Evolutionary conservation across 2,797 vertebrate genomes (phyloP).

Genomic region (Sebastes goodei): DNA sequence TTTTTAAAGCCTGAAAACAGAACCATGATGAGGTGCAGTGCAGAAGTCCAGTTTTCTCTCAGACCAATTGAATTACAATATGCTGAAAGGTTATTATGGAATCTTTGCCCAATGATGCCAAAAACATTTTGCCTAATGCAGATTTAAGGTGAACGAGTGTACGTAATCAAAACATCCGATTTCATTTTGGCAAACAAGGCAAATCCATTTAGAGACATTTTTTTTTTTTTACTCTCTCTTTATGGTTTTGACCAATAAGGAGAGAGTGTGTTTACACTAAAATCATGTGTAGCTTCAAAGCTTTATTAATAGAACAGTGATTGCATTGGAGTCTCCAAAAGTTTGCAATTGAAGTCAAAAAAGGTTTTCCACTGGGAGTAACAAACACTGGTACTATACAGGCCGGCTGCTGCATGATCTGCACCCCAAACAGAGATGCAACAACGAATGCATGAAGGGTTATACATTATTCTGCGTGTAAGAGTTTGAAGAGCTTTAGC

Average conservation of each 20-base stretch:
- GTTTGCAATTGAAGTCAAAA: background rate
- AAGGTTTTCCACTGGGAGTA: background rate
- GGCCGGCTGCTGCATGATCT: background rate
- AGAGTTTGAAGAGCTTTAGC: slow-evolving; percentile 1
- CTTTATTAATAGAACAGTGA: background rate
- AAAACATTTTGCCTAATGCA: too few relatives aligned
- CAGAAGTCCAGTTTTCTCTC: too few relatives aligned
- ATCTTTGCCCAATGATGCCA: too few relatives aligned
- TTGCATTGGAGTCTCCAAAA: background rate
- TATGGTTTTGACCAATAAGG: background rate
- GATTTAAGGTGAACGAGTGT: background rate
- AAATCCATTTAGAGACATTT: background rate
- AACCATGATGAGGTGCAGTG: too few relatives aligned
- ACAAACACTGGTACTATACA: background rate
- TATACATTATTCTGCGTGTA: slow-evolving; percentile 1
- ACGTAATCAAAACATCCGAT: background rate
- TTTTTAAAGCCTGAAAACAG: too few relatives aligned
- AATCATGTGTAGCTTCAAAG: background rate
- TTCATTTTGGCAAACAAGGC: background rate
- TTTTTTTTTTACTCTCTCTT: background rate
- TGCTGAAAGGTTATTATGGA: too few relatives aligned
- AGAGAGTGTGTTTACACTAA: background rate
- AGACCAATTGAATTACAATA: too few relatives aligned
- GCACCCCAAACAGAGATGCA: background rate
- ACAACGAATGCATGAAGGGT: background rate